Percentiles rank a stretch among this genome's conserved stretches.
phyloP scores from a whole-genome alignment of 2,888 invertebrate genomes.

The Atherix ibis region DNA sequence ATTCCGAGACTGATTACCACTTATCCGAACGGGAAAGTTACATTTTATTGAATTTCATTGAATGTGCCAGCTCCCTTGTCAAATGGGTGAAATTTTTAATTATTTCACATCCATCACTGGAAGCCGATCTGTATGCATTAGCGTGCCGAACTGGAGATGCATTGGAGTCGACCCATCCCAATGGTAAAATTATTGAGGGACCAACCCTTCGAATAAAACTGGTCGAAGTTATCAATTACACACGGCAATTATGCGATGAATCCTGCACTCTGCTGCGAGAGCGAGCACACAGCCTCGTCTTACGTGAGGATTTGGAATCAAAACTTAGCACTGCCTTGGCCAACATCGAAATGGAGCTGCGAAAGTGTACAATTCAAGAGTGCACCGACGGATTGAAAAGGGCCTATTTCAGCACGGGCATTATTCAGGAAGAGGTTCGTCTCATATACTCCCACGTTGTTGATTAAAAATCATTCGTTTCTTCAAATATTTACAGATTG shows the following conservation, averaged over 20 bases:
- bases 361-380: constrained; percentile 43
- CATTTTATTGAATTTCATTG: constrained; percentile 58
- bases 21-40: constrained; percentile 35
- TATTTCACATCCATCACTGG: constrained; percentile 49
- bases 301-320: constrained; percentile 50
- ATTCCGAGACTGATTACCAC: constrained; percentile 25
- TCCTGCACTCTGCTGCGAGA: constrained; percentile 54
- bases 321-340: constrained; percentile 50
- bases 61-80: constrained; percentile 71
- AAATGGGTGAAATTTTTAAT: constrained; percentile 59
- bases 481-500: constrained; percentile 28
- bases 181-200: constrained; percentile 65
- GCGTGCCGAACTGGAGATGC: constrained; percentile 55
- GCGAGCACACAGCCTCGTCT: constrained; percentile 45
- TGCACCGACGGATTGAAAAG: constrained; percentile 28
- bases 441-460: too few relatives aligned
- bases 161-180: constrained; percentile 61
- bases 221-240: constrained; percentile 38
- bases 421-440: constrained; percentile 30
- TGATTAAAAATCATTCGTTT: too few relatives aligned
- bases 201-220: constrained; percentile 57
- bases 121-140: constrained; percentile 57
- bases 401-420: constrained; percentile 30
- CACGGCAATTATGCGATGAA: constrained; percentile 49
- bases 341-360: constrained; percentile 54